Evolutionary conservation across 2,113 vertebrate species (phyloP).

Genomic region (Rhabdomys dilectus): DNA sequence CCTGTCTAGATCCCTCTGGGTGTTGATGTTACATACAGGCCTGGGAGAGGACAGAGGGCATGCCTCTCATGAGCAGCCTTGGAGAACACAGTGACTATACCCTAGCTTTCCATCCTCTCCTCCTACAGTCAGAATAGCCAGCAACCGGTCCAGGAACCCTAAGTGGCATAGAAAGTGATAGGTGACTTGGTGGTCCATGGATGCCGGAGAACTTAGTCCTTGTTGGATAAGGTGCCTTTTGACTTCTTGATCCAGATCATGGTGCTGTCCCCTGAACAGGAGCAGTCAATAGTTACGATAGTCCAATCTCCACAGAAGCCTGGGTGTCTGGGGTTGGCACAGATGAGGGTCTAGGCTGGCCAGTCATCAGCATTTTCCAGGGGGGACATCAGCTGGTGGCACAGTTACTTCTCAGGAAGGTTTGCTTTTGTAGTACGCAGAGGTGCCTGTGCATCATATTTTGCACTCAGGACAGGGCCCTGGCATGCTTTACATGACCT

Average conservation of each 20-base stretch:
- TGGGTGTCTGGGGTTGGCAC: neutral
- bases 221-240: neutral
- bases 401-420: neutral
- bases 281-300: accelerated
- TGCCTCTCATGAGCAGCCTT: accelerated
- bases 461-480: neutral
- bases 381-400: neutral
- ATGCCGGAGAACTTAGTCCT: neutral
- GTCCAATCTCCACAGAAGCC: neutral
- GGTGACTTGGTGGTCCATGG: neutral
- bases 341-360: neutral
- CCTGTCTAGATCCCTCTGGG: no score
- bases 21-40: neutral
- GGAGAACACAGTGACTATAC: neutral
- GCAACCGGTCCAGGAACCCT: neutral
- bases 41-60: neutral
- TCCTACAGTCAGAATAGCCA: neutral
- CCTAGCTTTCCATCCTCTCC: neutral
- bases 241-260: neutral
- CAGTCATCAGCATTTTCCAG: neutral
- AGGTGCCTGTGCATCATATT: accelerated
- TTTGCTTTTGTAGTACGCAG: neutral
- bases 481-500: no score
- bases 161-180: neutral
- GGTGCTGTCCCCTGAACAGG: accelerated